Evolutionary conservation across 1,140 invertebrate species (phyloP).

Genomic region (Neuroterus valhalla): DNA sequence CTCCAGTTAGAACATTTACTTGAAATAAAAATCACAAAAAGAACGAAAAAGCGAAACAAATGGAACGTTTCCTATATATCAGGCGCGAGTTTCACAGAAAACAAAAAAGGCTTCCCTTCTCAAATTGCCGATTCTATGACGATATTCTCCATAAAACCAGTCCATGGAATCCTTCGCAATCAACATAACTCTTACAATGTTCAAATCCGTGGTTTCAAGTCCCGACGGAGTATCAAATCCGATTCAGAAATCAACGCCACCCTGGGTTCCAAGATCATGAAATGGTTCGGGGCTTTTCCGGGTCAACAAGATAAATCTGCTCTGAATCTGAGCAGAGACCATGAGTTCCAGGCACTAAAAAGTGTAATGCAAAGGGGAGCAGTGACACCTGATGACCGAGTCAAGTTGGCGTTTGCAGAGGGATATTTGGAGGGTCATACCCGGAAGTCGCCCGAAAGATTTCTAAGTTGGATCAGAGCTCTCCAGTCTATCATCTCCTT

Average conservation of each 20-base stretch:
- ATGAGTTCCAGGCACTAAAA: constrained; percentile 56
- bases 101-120: constrained; percentile 59
- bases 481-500: constrained; percentile 74
- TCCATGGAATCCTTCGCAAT: constrained; percentile 53
- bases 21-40: constrained; percentile 44
- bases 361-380: constrained; percentile 58
- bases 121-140: constrained; percentile 49
- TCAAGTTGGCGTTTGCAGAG: constrained; percentile 93
- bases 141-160: constrained; percentile 47
- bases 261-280: constrained; percentile 70
- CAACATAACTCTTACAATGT: constrained; percentile 46
- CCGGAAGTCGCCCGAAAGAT: constrained; percentile 78
- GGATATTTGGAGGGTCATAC: constrained; percentile 85
- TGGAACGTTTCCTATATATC: constrained; percentile 70
- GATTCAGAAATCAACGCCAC: constrained; percentile 83
- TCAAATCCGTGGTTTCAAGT: constrained; percentile 83
- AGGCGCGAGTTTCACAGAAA: constrained; percentile 63
- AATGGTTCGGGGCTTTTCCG: constrained; percentile 54
- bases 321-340: neutral
- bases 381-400: constrained; percentile 76
- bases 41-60: constrained; percentile 51
- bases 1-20: constrained; percentile 57
- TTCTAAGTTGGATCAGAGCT: constrained; percentile 82
- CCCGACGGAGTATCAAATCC: constrained; percentile 80
- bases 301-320: constrained; percentile 32